Evolutionary conservation across 2,888 invertebrate species (phyloP), one percentile per base, ranked within the genome.

Genomic region (Nephrocerus scutellatus): DNA sequence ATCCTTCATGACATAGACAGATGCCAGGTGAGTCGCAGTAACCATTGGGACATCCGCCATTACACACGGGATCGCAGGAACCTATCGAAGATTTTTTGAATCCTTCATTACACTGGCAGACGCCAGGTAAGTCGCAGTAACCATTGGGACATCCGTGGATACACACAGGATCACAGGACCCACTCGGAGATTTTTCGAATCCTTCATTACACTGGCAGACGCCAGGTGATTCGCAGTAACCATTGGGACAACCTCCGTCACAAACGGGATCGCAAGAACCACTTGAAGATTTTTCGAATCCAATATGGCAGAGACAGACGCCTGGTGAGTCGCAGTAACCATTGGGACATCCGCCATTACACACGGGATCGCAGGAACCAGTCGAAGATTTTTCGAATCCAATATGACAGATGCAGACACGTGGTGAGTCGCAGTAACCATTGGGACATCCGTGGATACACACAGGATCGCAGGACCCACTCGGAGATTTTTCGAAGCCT

Each of bases 131-230:
- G 6, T 16, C 16, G 20, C 20, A 19, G 29, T 12, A 8, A 15
- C 34, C 31, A 20, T 38, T 24, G 1, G 12, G 9, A 7, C 44
- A 26, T 2, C 22, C 30, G 24, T 18, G 2, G 23, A 23, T 24
- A 23, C 40, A 42, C 15, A 37, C 10, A 5, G 39, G 23, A 14
- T 26, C 16, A 39, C 31, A 44, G 2, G 21, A 10, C 9, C 8
- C 6, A 1, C 23, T 28, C 2, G 4, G 25, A 1, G 3, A 3
- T 7, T n/a, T 4, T 16, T 29, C 36, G 62, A 70, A 83, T 1
- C 82, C 83, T 4, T 70, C 65, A 49, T 79, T 77, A 51, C 83
- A 84, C 31, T 78, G 70, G 51, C 83, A 84, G 51, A 76, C 71
- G 59, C 79, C 76, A 0, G 82, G 82, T 0, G 74, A 73, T 0